Evolutionary conservation across 2,888 invertebrate species (phyloP).

Genomic region (Pharmacophagus antenor): DNA sequence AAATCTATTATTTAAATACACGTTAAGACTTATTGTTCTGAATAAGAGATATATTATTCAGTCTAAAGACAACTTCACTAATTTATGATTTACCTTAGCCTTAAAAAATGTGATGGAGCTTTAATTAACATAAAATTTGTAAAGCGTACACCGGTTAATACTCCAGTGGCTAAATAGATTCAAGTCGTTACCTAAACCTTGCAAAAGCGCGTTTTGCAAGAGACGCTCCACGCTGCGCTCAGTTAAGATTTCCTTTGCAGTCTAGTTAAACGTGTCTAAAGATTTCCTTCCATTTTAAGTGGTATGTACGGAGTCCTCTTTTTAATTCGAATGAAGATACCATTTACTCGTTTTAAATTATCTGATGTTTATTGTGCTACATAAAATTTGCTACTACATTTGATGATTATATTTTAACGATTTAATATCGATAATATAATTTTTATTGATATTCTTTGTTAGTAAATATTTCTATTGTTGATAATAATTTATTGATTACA

Average conservation of each 20-base stretch:
- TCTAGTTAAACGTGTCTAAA: conserved; percentile 25
- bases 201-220: conserved; percentile 30
- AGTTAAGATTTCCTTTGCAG: conserved; percentile 29
- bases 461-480: no score
- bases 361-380: no score
- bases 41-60: not conserved
- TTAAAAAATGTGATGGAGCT: conserved; percentile 3
- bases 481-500: no score
- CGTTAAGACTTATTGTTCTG: not conserved
- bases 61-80: no score
- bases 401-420: no score
- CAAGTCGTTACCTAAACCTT: conserved; percentile 27
- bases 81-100: conserved; percentile 9
- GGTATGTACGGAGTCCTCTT: conserved; percentile 12
- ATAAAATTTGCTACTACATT: no score
- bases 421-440: no score
- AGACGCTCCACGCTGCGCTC: conserved; percentile 14
- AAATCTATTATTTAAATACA: no score
- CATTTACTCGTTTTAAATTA: no score
- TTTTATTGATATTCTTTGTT: no score
- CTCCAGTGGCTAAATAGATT: conserved; percentile 10
- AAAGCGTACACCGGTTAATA: conserved; percentile 8
- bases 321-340: no score
- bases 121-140: conserved; percentile 16
- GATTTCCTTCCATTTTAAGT: conserved; percentile 4